A percentile compares a stretch with the other conserved stretches of the same genome.
Evolutionary conservation across 2,797 vertebrate species (phyloP).

Genomic region (Diceros bicornis): DNA sequence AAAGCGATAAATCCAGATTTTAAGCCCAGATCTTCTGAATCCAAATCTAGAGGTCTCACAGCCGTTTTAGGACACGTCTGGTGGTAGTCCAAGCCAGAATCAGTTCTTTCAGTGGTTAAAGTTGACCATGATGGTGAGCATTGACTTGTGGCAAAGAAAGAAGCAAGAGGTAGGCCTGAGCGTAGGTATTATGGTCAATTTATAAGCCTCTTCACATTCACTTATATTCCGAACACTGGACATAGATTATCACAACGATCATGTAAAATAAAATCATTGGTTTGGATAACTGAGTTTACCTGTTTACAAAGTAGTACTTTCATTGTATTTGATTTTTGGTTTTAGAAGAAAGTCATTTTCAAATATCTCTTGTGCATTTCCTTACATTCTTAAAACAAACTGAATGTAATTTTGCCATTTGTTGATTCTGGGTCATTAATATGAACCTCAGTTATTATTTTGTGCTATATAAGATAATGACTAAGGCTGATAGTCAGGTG

Average conservation of each 20-base stretch:
- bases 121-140: background rate
- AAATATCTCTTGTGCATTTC: background rate
- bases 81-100: background rate
- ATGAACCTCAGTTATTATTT: background rate
- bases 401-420: background rate
- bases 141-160: background rate
- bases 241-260: background rate
- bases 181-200: background rate
- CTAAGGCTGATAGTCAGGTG: background rate
- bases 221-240: background rate
- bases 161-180: background rate
- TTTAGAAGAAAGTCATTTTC: background rate
- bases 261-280: background rate
- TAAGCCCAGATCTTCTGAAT: background rate
- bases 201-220: background rate
- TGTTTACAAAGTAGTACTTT: conserved; percentile 4
- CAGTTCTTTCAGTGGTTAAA: background rate
- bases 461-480: background rate
- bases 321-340: background rate
- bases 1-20: background rate
- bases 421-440: background rate
- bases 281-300: background rate
- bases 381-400: background rate
- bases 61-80: background rate
- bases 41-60: background rate